Evolutionary conservation across 2,888 invertebrate genomes (phyloP).

Genomic region (Drosophila planitibia): DNA sequence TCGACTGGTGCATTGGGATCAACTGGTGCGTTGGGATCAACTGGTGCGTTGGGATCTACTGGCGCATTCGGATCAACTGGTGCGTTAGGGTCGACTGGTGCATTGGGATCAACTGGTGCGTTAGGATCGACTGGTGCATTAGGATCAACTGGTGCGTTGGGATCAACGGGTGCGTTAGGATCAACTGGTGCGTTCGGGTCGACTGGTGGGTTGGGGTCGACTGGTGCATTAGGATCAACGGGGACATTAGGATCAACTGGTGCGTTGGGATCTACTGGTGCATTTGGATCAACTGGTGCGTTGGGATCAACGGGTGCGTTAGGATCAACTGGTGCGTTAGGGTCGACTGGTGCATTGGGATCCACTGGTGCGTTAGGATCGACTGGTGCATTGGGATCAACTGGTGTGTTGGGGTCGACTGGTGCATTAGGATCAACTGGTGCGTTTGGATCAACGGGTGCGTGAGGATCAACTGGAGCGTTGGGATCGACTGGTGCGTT

Average conservation of each 20-base stretch:
- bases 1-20: conserved; percentile 35
- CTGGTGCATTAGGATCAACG: conserved; percentile 30
- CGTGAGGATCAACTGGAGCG: fast-evolving
- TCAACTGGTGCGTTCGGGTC: conserved; percentile 31
- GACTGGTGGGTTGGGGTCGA: conserved; percentile 28
- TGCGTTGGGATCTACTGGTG: conserved; percentile 26
- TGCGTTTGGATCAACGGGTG: conserved; percentile 9
- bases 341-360: conserved; percentile 15
- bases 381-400: conserved; percentile 20
- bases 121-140: conserved; percentile 27
- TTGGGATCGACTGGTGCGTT: neutral
- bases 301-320: conserved; percentile 22
- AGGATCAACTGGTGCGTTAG: conserved; percentile 24
- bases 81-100: conserved; percentile 17
- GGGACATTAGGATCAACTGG: conserved; percentile 26
- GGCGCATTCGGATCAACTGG: conserved; percentile 31
- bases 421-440: conserved; percentile 31
- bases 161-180: conserved; percentile 21
- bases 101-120: conserved; percentile 20
- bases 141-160: conserved; percentile 27
- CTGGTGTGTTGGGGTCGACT: conserved; percentile 30
- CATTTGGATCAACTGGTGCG: conserved; percentile 26
- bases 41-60: conserved; percentile 17
- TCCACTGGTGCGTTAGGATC: conserved; percentile 17
- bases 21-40: conserved; percentile 22